A percentile compares a stretch with the other conserved stretches of the same genome.
Evolutionary conservation across 1,140 invertebrate species (phyloP).

Genomic region (Penaeus chinensis): DNA sequence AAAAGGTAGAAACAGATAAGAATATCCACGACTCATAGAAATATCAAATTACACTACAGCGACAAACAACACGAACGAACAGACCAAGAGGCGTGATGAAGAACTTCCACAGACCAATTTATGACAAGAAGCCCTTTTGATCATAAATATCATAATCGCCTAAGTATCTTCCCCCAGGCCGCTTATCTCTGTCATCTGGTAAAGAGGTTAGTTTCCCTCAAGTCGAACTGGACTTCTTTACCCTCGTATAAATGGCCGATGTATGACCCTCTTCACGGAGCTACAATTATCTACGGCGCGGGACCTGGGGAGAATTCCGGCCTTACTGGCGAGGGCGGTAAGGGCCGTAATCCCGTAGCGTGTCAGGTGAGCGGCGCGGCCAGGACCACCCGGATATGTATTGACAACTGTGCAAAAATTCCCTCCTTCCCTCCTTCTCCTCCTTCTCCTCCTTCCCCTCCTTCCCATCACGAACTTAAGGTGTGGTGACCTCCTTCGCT

Average conservation of each 20-base stretch:
- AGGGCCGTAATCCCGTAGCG: neutral
- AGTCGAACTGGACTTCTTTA: conserved; percentile 16
- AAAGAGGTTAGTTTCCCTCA: too few relatives aligned
- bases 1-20: too few relatives aligned
- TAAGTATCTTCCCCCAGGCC: too few relatives aligned
- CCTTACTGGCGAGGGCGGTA: neutral
- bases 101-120: too few relatives aligned
- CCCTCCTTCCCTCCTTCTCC: conserved; percentile 15
- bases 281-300: conserved; percentile 14
- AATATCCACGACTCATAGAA: too few relatives aligned
- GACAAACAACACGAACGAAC: too few relatives aligned
- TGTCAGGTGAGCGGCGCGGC: neutral
- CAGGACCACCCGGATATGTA: conserved; percentile 45
- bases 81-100: too few relatives aligned
- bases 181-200: too few relatives aligned
- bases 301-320: neutral
- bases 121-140: too few relatives aligned
- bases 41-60: too few relatives aligned
- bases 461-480: neutral
- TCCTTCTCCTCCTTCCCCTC: neutral
- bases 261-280: conserved; percentile 19
- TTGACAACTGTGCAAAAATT: conserved; percentile 42
- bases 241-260: conserved; percentile 19
- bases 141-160: too few relatives aligned
- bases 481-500: conserved; percentile 29